Conservation (phyloP, 2,113 vertebrate genomes). For the Perca flavescens region DNA sequence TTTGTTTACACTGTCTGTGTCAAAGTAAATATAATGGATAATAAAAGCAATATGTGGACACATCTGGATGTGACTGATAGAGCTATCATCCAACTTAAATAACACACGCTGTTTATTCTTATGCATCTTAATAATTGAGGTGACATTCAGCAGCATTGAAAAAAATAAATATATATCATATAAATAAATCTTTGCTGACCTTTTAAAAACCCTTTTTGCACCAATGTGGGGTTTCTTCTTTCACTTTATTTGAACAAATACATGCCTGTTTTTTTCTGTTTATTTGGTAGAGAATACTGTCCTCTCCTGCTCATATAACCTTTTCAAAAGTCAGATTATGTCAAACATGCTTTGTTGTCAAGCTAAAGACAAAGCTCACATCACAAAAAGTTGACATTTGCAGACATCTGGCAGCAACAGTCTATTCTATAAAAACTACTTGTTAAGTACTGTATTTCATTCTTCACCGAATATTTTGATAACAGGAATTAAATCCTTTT, state of each 20-base stretch:
- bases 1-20: not conserved
- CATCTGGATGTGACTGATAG: not conserved
- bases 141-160: not conserved
- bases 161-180: not conserved
- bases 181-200: not conserved
- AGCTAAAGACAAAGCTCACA: not conserved
- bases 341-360: slow-evolving; percentile 2
- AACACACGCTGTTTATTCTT: not conserved
- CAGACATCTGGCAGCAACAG: not conserved
- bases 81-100: not conserved
- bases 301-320: not conserved
- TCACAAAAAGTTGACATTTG: not conserved
- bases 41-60: not conserved
- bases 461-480: not conserved
- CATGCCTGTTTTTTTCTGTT: not conserved
- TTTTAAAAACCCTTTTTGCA: not conserved
- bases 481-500: not conserved
- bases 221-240: not conserved
- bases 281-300: not conserved
- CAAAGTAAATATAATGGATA: not conserved
- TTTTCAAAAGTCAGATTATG: not conserved
- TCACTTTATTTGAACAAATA: not conserved
- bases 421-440: not conserved
- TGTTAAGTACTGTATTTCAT: not conserved
- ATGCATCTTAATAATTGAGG: not conserved